Percentiles rank a stretch among this genome's conserved stretches.
Evolutionary conservation across 2,888 invertebrate species (phyloP).

Genomic region (Orchesella flavescens): DNA sequence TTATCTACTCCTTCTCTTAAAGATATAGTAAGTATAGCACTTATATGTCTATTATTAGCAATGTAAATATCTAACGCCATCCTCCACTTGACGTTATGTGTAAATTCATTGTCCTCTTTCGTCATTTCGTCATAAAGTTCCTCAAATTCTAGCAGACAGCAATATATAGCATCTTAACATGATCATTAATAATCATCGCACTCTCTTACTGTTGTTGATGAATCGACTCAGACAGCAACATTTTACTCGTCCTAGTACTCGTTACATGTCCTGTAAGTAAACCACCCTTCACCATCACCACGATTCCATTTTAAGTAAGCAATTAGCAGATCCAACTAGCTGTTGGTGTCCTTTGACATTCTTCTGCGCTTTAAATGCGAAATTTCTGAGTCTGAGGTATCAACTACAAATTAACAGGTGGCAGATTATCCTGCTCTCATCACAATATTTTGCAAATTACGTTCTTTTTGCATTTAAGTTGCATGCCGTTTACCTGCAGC

Average conservation of each 20-base stretch:
- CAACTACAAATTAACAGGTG: slow-evolving; percentile 47
- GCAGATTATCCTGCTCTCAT: neutral
- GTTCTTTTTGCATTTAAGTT: slow-evolving; percentile 14
- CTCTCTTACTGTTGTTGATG: neutral
- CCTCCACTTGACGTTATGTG: neutral
- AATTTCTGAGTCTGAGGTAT: slow-evolving; percentile 61
- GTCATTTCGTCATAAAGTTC: neutral
- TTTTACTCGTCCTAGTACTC: no score
- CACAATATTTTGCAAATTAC: slow-evolving; percentile 14
- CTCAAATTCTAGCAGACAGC: neutral
- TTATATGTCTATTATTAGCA: neutral
- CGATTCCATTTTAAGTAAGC: neutral
- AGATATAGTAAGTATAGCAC: slow-evolving; percentile 7
- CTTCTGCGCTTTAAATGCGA: slow-evolving; percentile 65
- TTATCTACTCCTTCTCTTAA: neutral
- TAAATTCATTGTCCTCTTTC: neutral
- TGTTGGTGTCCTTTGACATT: slow-evolving; percentile 69
- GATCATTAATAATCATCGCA: neutral
- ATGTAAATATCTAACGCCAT: slow-evolving; percentile 36
- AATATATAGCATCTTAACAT: no score
- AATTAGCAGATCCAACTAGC: slow-evolving; percentile 47
- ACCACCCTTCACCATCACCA: no score
- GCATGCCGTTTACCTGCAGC: slow-evolving; percentile 67
- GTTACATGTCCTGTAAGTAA: no score
- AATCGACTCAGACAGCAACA: no score